Percentiles rank a stretch among this genome's conserved stretches.
Evolutionary conservation across 2,113 vertebrate species (phyloP).

Genomic region (Saguinus imperator): DNA sequence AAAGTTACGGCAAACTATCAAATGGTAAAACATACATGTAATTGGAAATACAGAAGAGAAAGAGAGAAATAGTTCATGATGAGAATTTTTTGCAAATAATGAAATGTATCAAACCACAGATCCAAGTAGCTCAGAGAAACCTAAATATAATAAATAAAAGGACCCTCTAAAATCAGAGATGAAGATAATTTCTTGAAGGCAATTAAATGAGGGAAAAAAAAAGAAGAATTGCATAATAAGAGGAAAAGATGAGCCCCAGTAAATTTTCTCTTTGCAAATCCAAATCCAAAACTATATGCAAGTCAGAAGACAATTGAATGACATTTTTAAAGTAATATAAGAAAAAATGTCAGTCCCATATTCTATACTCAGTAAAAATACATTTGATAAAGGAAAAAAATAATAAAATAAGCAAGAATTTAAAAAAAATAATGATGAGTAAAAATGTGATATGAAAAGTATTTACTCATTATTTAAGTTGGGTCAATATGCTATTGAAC

Average conservation of each 20-base stretch:
- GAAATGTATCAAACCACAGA: background rate
- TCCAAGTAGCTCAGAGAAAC: background rate
- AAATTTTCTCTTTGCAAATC: background rate
- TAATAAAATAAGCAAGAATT: background rate
- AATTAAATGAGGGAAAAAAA: background rate
- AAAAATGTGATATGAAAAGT: background rate
- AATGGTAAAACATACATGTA: background rate
- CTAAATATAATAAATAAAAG: background rate
- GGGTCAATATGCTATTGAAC: background rate
- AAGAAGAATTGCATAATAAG: background rate
- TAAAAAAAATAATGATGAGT: background rate
- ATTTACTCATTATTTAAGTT: background rate
- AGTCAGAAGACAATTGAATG: background rate
- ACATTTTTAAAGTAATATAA: background rate
- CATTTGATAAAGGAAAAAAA: background rate
- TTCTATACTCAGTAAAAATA: background rate
- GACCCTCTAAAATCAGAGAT: background rate
- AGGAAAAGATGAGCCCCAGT: background rate
- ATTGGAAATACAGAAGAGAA: background rate
- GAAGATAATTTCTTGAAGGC: background rate
- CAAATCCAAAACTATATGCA: background rate
- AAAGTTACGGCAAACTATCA: background rate
- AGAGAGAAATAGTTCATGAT: background rate
- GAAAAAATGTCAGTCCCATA: background rate
- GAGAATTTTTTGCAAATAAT: background rate